phyloP scores from a whole-genome alignment of 2,888 invertebrate species.

The Aphidoletes aphidimyza region DNA sequence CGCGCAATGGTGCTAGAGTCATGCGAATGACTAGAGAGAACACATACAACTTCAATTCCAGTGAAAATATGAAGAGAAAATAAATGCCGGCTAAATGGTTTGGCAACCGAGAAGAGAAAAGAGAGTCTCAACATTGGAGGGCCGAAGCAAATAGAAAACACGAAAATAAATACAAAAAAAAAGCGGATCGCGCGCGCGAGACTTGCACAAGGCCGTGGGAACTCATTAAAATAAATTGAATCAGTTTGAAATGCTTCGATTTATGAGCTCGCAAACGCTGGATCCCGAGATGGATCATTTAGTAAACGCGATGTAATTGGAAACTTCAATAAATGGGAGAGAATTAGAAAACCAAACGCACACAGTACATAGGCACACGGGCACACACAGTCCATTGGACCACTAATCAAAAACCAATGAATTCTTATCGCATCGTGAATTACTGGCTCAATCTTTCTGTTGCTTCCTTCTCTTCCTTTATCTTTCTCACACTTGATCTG shows the following conservation, averaged over 20 bases:
- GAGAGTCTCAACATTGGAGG: neutral
- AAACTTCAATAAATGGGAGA: neutral
- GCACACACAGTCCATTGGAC: neutral
- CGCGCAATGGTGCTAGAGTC: no score
- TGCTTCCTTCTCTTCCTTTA: no score
- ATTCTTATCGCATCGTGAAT: neutral
- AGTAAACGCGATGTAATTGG: neutral
- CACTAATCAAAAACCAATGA: neutral
- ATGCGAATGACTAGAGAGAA: no score
- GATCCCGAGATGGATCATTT: no score
- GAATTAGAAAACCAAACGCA: neutral
- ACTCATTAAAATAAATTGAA: constrained; percentile 54
- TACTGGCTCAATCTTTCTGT: neutral
- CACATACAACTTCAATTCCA: no score
- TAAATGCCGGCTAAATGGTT: neutral
- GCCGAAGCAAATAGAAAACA: constrained; percentile 45
- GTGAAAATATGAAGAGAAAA: no score
- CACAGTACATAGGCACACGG: neutral
- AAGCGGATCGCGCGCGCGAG: no score
- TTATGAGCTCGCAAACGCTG: neutral
- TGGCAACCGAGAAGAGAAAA: neutral
- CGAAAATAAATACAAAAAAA: constrained; percentile 36
- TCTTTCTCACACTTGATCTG: neutral
- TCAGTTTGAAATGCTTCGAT: constrained; percentile 38
- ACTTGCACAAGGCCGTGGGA: constrained; percentile 35